phyloP scores from a whole-genome alignment of 2,888 invertebrate genomes.

The Calephelis perditalis region DNA sequence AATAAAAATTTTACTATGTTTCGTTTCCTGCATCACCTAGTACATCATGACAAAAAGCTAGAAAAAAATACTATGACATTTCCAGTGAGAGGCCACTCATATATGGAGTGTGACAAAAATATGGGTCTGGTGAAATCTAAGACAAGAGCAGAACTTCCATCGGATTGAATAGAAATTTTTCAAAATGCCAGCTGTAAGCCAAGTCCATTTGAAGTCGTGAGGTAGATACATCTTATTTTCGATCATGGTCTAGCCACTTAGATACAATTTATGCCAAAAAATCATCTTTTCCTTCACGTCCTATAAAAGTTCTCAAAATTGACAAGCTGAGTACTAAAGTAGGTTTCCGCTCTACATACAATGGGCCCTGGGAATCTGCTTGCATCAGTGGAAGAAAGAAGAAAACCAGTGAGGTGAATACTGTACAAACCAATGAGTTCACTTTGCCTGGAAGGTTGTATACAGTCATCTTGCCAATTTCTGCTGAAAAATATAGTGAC shows the following conservation, averaged over 20 bases:
- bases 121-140: constrained; percentile 22
- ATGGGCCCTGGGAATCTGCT: constrained; percentile 24
- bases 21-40: constrained; percentile 32
- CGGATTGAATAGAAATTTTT: constrained; percentile 19
- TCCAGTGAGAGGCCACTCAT: constrained; percentile 33
- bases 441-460: constrained; percentile 22
- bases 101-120: constrained; percentile 20
- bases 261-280: constrained; percentile 21
- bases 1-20: constrained; percentile 37
- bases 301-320: constrained; percentile 25
- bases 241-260: constrained; percentile 22
- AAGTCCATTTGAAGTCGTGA: constrained; percentile 18
- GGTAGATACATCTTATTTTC: constrained; percentile 24
- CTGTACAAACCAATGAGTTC: constrained; percentile 20
- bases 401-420: constrained; percentile 16
- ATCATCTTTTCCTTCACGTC: constrained; percentile 20
- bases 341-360: constrained; percentile 23
- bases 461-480: constrained; percentile 19
- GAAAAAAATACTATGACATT: constrained; percentile 33
- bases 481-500: constrained; percentile 21
- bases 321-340: constrained; percentile 22
- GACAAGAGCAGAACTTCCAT: constrained; percentile 22
- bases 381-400: constrained; percentile 24
- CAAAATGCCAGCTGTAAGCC: constrained; percentile 18
- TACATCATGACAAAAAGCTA: constrained; percentile 27